Evolutionary conservation across 1,140 invertebrate genomes (phyloP).

Genomic region (Adoxophyes honmai): DNA sequence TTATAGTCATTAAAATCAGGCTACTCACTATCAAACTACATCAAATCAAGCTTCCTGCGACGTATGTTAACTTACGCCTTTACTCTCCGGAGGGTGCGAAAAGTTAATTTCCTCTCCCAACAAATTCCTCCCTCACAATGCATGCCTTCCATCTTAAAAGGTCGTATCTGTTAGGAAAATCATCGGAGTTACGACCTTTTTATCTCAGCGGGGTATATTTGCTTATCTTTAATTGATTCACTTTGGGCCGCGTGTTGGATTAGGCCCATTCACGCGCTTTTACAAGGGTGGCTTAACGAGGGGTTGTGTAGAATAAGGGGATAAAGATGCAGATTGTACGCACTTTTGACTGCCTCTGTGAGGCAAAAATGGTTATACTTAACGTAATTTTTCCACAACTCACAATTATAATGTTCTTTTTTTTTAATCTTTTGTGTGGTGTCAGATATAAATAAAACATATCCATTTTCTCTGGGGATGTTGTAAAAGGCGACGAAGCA

Average conservation of each 20-base stretch:
- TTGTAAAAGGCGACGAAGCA: no score
- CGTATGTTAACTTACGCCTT: conserved; percentile 37
- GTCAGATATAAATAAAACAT: no score
- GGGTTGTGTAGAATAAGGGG: conserved; percentile 33
- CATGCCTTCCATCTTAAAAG: no score
- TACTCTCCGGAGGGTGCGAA: conserved; percentile 41
- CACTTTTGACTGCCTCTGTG: conserved; percentile 7
- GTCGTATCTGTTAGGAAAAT: no score
- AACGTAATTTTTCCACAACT: no score
- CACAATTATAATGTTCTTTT: no score
- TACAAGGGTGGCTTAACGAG: conserved; percentile 73
- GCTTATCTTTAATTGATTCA: conserved; percentile 77
- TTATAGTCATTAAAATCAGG: no score
- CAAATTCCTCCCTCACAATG: conserved; percentile 69
- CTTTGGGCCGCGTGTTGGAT: conserved; percentile 66
- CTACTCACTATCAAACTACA: no score
- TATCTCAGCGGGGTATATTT: conserved; percentile 71
- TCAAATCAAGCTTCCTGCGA: conserved; percentile 24
- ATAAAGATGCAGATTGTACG: conserved; percentile 14
- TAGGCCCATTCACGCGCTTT: conserved; percentile 73
- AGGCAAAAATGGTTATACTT: not conserved
- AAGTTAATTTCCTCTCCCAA: conserved; percentile 73
- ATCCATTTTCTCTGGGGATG: no score
- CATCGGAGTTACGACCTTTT: no score
- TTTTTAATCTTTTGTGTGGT: no score